Conservation (phyloP, 2,888 invertebrate species). For the Cheilosia pagana region DNA sequence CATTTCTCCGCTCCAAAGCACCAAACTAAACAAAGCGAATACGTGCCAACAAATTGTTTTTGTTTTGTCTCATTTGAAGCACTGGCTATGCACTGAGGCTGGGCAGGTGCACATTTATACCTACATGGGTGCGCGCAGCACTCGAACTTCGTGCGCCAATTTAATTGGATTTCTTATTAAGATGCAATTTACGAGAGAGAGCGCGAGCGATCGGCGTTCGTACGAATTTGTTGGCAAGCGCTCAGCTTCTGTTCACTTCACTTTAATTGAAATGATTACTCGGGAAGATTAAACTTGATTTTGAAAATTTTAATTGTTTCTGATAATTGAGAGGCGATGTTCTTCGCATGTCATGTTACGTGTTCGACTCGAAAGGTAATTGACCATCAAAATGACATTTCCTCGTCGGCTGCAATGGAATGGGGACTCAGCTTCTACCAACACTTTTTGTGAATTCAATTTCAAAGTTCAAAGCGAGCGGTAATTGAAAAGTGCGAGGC, state of each 20-base stretch:
- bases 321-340: conserved; percentile 69
- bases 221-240: conserved; percentile 54
- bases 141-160: conserved; percentile 39
- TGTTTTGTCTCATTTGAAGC: conserved; percentile 44
- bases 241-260: conserved; percentile 38
- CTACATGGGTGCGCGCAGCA: conserved; percentile 4
- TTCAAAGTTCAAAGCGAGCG: conserved; percentile 55
- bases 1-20: conserved; percentile 44
- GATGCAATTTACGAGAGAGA: conserved; percentile 71
- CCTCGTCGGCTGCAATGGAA: conserved; percentile 41
- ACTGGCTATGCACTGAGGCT: conserved; percentile 5
- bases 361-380: conserved; percentile 37
- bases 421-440: neutral
- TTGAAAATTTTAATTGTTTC: conserved; percentile 74
- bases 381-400: conserved; percentile 60
- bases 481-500: conserved; percentile 38
- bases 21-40: conserved; percentile 65
- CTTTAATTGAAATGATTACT: conserved; percentile 68
- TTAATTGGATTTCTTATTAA: conserved; percentile 75
- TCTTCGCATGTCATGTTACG: conserved; percentile 41
- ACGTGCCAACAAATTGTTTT: conserved; percentile 75
- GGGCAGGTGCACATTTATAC: conserved; percentile 66
- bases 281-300: conserved; percentile 72
- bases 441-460: conserved; percentile 43
- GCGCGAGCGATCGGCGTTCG: conserved; percentile 13